Evolutionary conservation across 2,888 invertebrate species (phyloP).

Genomic region (Ephialtes manifestator): DNA sequence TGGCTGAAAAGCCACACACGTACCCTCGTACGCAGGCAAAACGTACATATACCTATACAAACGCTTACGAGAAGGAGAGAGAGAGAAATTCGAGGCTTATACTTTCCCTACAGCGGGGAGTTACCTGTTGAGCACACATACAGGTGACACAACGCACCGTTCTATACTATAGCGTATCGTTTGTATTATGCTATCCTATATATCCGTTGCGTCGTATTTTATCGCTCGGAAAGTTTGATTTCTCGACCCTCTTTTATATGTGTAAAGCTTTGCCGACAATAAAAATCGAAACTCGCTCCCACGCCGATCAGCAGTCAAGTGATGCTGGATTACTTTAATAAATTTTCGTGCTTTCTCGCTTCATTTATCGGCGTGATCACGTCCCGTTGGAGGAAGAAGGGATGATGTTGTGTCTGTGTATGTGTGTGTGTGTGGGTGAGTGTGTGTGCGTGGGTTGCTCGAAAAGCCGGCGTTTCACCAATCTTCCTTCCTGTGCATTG

Average conservation of each 20-base stretch:
- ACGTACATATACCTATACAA: constrained; percentile 30
- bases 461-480: constrained; percentile 42
- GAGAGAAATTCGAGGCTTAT: constrained; percentile 50
- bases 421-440: constrained; percentile 25
- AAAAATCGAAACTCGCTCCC: constrained; percentile 82
- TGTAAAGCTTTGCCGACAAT: constrained; percentile 72
- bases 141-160: constrained; percentile 82
- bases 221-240: constrained; percentile 85
- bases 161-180: constrained; percentile 66
- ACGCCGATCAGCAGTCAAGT: constrained; percentile 85
- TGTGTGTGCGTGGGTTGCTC: constrained; percentile 20
- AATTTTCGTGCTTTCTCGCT: constrained; percentile 75
- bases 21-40: constrained; percentile 22
- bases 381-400: constrained; percentile 35
- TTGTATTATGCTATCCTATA: constrained; percentile 73
- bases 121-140: constrained; percentile 85
- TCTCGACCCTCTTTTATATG: constrained; percentile 64
- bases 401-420: constrained; percentile 19
- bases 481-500: constrained; percentile 55
- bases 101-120: constrained; percentile 78
- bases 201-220: constrained; percentile 80
- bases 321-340: constrained; percentile 84
- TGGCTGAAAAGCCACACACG: constrained; percentile 60
- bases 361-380: constrained; percentile 32
- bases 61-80: constrained; percentile 41